Evolutionary conservation across 2,888 invertebrate species (phyloP), one percentile per base, ranked within the genome.

Genomic region (Oligia fasciuncula): DNA sequence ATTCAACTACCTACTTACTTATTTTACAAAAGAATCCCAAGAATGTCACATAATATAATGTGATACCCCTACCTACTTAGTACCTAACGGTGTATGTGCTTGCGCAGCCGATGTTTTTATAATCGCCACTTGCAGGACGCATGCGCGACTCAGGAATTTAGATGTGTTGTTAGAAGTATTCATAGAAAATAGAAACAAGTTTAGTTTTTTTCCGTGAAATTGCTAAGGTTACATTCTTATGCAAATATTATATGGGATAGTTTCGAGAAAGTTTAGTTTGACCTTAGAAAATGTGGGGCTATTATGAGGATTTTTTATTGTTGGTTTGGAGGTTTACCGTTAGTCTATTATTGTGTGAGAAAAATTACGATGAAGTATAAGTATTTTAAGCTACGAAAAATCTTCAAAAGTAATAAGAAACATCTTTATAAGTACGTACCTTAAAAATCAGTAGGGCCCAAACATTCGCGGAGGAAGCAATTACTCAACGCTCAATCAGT

Each of bases 61-160:
- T 63, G 65, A 69, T 76, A 82, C 19, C 88, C 86, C 84, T 88
- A 19, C 40, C 14, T 51, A 73, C 57, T 57, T 81, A 63, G 60
- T 73, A 49, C 49, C 49, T 49, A 84, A 88, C 85, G 86, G 86
- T 86, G 78, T 63, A 73, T 70, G 80, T 74, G 80, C 83, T 80
- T 74, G 80, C 83, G 88, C 88, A 85, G 79, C 62, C 68, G 40
- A 76, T 77, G 83, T 90, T 89, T 89, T 88, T 89, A 77, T 86
- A 86, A 84, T 83, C 83, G 63, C 76, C 76, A 79, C 87, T 82
- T 84, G 77, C 76, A 83, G 83, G 85, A 85, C 81, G 89, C 81
- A 85, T 86, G 86, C 84, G 75, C 84, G 46, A 63, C 82, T 68
- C 13, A 60, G 76, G 87, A 84, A 88, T 89, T 82, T 84, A 81